Conservation (phyloP, 2,888 invertebrate species). For the Gymnoscelis rufifasciata region DNA sequence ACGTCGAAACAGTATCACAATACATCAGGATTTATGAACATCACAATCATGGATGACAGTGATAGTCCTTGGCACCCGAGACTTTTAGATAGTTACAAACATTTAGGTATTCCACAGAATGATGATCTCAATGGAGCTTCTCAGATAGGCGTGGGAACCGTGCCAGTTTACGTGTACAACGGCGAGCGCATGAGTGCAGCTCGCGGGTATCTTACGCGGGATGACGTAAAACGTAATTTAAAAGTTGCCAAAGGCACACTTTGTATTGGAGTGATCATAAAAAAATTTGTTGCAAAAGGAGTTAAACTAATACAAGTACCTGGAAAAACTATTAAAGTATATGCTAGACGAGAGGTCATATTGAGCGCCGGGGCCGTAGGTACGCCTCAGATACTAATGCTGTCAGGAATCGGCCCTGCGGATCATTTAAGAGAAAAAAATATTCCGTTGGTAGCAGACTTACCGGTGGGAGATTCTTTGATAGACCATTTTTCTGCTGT, state of each 20-base stretch:
- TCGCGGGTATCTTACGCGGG: conserved; percentile 42
- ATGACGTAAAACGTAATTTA: conserved; percentile 35
- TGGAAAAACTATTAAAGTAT: conserved; percentile 24
- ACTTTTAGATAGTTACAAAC: conserved; percentile 36
- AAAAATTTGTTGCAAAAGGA: conserved; percentile 39
- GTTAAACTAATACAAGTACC: conserved; percentile 35
- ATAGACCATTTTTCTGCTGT: conserved; percentile 40
- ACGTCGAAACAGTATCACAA: conserved; percentile 52
- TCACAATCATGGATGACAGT: conserved; percentile 43
- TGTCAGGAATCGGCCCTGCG: conserved; percentile 55
- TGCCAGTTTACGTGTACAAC: conserved; percentile 44
- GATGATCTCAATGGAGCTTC: conserved; percentile 49
- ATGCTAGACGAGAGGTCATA: conserved; percentile 48
- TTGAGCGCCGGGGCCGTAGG: conserved; percentile 54
- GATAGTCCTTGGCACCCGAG: conserved; percentile 48
- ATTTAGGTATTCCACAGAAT: conserved; percentile 40
- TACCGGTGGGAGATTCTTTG: conserved; percentile 53
- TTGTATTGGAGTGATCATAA: conserved; percentile 48
- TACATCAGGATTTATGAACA: conserved; percentile 42
- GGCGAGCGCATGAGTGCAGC: conserved; percentile 53
- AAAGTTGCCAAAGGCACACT: conserved; percentile 42
- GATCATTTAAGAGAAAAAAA: conserved; percentile 39
- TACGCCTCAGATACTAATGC: conserved; percentile 53
- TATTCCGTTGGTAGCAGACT: conserved; percentile 39
- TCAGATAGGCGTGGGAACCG: conserved; percentile 48